Conservation (phyloP, 2,113 vertebrate genomes). For the Mesoclemmys tuberculata region DNA sequence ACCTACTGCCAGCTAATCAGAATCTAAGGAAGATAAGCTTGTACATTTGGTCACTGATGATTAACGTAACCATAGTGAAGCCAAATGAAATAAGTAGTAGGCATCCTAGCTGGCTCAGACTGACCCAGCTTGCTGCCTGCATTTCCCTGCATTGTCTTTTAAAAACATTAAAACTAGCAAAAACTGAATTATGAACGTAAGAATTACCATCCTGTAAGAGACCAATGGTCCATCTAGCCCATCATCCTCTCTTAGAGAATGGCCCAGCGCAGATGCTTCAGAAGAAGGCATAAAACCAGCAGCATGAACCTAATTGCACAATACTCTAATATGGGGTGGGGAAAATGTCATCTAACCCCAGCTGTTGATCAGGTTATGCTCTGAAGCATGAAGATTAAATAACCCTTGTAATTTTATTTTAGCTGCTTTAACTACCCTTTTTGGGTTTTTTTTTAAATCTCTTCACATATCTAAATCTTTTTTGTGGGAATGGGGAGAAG, state of each 20-base stretch:
- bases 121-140: background rate
- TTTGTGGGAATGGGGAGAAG: background rate
- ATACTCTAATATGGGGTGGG: background rate
- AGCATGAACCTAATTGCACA: background rate
- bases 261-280: background rate
- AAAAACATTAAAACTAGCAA: background rate
- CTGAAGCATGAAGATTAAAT: slow-evolving; percentile 35
- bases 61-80: background rate
- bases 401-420: slow-evolving; percentile 10
- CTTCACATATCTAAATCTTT: background rate
- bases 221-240: background rate
- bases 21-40: accelerated
- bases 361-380: slow-evolving; percentile 7
- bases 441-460: background rate
- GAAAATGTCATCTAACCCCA: slow-evolving; percentile 17
- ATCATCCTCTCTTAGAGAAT: background rate
- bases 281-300: background rate
- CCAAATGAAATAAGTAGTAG: background rate
- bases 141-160: background rate
- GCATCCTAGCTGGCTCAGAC: background rate
- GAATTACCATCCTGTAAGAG: background rate
- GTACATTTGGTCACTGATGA: background rate
- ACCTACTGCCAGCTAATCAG: background rate
- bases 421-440: background rate
- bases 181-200: background rate